phyloP scores from a whole-genome alignment of 92 coral and sea anemone genomes.

The Anthopleura xanthogrammica region DNA sequence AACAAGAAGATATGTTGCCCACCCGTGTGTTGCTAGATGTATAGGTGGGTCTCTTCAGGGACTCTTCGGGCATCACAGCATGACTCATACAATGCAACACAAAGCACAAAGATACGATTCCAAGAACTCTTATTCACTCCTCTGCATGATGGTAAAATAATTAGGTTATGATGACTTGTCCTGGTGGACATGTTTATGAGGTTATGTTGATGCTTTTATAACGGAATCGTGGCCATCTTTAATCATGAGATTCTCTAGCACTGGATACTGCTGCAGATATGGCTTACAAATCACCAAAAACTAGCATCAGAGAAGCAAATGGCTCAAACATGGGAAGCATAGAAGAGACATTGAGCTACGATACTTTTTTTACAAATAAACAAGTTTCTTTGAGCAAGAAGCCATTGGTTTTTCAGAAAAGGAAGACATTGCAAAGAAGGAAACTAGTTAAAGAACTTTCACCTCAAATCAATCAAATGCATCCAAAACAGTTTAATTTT shows the following conservation, averaged over 20 bases:
- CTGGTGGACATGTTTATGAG: slow-evolving; percentile 25
- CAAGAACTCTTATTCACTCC: slow-evolving; percentile 25
- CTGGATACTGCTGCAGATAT: background rate
- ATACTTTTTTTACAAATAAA: background rate
- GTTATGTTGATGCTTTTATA: slow-evolving; percentile 44
- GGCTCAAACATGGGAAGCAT: background rate
- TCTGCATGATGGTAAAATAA: slow-evolving; percentile 40
- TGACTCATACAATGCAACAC: slow-evolving; percentile 1
- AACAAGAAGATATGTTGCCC: slow-evolving; percentile 1
- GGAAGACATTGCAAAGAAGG: background rate
- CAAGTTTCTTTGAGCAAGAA: background rate
- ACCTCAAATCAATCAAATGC: background rate
- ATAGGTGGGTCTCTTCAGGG: slow-evolving; percentile 26
- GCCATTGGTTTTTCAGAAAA: background rate
- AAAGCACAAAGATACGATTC: slow-evolving; percentile 8
- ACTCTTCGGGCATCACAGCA: slow-evolving; percentile 7
- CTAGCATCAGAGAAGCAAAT: background rate
- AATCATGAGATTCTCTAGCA: background rate
- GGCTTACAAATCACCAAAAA: background rate
- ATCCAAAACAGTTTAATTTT: background rate
- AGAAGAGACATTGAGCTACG: background rate
- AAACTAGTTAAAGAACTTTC: background rate
- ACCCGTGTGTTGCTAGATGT: slow-evolving; percentile 16
- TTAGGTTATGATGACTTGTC: slow-evolving; percentile 30
- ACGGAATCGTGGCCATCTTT: background rate